Percentiles rank a stretch among this genome's conserved stretches.
Conservation (phyloP, 2,888 invertebrate species). For the Falcaria lacertinaria region DNA sequence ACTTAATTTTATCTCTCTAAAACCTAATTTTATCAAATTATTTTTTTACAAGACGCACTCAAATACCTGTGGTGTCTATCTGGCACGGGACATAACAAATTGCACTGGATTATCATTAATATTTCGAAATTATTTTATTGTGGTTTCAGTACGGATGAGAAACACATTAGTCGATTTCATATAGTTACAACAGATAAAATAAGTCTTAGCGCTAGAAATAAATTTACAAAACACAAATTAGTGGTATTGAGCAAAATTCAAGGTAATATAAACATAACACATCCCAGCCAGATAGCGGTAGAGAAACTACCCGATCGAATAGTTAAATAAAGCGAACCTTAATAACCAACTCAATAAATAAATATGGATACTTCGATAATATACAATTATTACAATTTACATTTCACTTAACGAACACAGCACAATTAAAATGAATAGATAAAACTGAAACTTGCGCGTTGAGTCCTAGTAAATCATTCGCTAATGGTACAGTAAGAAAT, state of each 20-base stretch:
- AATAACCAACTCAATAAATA: slow-evolving; percentile 76
- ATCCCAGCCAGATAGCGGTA: slow-evolving; percentile 69
- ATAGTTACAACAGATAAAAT: slow-evolving; percentile 38
- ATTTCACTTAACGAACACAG: slow-evolving; percentile 77
- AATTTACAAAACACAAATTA: slow-evolving; percentile 58
- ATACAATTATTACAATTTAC: slow-evolving; percentile 78
- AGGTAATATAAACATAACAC: slow-evolving; percentile 48
- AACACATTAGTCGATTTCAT: slow-evolving; percentile 1
- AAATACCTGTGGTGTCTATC: slow-evolving; percentile 46
- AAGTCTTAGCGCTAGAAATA: slow-evolving; percentile 54
- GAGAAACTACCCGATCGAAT: slow-evolving; percentile 52
- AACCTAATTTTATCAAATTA: slow-evolving; percentile 50
- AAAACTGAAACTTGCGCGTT: slow-evolving; percentile 64
- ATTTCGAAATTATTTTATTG: neutral
- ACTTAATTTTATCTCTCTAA: slow-evolving; percentile 54
- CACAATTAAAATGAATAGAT: slow-evolving; percentile 61
- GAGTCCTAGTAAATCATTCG: slow-evolving; percentile 64
- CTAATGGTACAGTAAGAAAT: slow-evolving; percentile 68
- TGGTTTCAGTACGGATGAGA: neutral
- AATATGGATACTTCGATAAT: slow-evolving; percentile 75
- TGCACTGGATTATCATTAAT: slow-evolving; percentile 9
- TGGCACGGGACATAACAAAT: slow-evolving; percentile 56
- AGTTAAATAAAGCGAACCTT: slow-evolving; percentile 57
- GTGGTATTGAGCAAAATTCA: slow-evolving; percentile 67
- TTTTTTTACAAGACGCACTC: slow-evolving; percentile 54